phyloP scores from a whole-genome alignment of 2,888 invertebrate species.

The Crossocerus cetratus region DNA sequence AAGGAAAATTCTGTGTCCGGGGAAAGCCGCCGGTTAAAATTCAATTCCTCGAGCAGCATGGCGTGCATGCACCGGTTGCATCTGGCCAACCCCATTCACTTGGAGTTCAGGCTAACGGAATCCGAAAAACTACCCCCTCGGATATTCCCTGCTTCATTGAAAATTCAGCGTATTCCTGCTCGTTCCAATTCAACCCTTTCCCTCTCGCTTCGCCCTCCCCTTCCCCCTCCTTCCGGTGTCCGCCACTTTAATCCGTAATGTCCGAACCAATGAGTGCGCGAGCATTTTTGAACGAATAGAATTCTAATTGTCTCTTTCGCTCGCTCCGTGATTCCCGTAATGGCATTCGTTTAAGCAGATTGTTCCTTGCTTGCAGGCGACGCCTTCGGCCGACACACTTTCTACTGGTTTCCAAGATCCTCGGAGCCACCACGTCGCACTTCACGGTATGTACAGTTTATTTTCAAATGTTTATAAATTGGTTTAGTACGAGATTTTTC shows the following conservation, averaged over 20 bases:
- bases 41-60: slow-evolving; percentile 52
- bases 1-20: slow-evolving; percentile 17
- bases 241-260: slow-evolving; percentile 16
- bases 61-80: slow-evolving; percentile 29
- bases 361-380: slow-evolving; percentile 18
- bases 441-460: neutral
- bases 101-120: slow-evolving; percentile 38
- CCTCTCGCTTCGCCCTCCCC: too few relatives aligned
- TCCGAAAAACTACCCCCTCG: slow-evolving; percentile 41
- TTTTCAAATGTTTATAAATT: too few relatives aligned
- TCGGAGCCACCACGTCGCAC: neutral
- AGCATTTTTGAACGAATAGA: slow-evolving; percentile 16
- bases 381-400: neutral
- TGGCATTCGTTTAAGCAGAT: slow-evolving; percentile 31
- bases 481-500: too few relatives aligned
- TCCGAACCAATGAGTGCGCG: neutral
- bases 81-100: slow-evolving; percentile 23
- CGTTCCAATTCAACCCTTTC: slow-evolving; percentile 14
- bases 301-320: slow-evolving; percentile 41
- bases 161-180: slow-evolving; percentile 43
- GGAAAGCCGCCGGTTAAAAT: slow-evolving; percentile 49
- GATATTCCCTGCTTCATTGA: slow-evolving; percentile 42
- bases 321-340: slow-evolving; percentile 9
- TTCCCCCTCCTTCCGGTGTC: too few relatives aligned
- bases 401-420: neutral